phyloP scores from a whole-genome alignment of 1,140 invertebrate genomes.

The Drosophila paulistorum region DNA sequence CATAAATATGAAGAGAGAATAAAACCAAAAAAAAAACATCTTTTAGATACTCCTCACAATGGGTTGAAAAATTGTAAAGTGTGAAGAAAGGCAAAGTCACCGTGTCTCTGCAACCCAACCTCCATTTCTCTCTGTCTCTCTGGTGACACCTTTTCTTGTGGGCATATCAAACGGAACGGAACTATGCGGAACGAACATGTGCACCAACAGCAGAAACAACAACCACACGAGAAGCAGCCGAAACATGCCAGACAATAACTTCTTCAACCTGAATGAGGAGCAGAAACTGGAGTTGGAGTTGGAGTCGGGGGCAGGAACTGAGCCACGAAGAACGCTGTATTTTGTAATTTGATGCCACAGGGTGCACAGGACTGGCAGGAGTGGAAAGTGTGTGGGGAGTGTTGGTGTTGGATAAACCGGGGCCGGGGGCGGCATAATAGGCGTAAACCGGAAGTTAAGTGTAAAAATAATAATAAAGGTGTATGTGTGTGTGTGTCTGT shows the following conservation, averaged over 20 bases:
- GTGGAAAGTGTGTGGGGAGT: background rate
- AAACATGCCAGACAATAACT: conserved; percentile 79
- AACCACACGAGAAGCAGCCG: conserved; percentile 33
- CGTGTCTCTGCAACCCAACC: background rate
- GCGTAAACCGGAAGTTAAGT: conserved; percentile 81
- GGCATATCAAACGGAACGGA: conserved; percentile 79
- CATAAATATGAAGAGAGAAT: too few relatives aligned
- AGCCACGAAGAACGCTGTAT: conserved; percentile 34
- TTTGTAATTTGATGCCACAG: conserved; percentile 73
- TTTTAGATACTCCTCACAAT: background rate
- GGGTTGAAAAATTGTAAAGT: background rate
- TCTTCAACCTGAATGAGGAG: conserved; percentile 55
- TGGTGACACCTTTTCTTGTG: conserved; percentile 68
- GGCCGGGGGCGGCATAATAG: conserved; percentile 55
- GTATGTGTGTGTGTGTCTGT: conserved; percentile 32
- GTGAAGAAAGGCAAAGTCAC: conserved; percentile 5
- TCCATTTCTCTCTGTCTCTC: conserved; percentile 17
- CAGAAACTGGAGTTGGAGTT: conserved; percentile 9
- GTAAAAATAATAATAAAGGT: conserved; percentile 82
- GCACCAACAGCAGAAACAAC: conserved; percentile 41
- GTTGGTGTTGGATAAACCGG: conserved; percentile 11
- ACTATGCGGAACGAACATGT: conserved; percentile 80
- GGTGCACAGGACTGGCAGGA: conserved; percentile 10
- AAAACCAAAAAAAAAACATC: too few relatives aligned
- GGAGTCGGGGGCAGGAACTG: background rate